These are phyloP conservation scores for Rhagophthalmus giganteus DNA, from an alignment of 2,888 invertebrate species.

Conservation along the genomic window DNA sequence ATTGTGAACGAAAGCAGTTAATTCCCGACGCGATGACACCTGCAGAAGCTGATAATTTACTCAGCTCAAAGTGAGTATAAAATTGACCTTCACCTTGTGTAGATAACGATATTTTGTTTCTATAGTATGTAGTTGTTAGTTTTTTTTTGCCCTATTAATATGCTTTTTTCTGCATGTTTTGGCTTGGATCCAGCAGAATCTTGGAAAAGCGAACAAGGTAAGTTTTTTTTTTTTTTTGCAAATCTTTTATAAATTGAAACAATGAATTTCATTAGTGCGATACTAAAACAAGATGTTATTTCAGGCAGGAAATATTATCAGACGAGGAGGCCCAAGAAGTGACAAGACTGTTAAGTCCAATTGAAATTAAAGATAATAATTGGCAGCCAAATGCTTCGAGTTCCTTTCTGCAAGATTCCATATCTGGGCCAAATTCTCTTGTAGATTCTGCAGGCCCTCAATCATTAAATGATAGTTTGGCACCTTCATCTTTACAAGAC, in stretches of 20 bases:
- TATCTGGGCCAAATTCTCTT: constrained; percentile 57
- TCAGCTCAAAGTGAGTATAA: constrained; percentile 75
- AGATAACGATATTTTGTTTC: constrained; percentile 8
- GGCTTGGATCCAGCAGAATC: constrained; percentile 67
- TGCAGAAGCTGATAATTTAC: constrained; percentile 83
- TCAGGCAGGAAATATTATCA: constrained; percentile 81
- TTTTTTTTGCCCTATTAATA: constrained; percentile 38
- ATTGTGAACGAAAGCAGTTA: constrained; percentile 46
- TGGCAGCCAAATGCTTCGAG: constrained; percentile 54
- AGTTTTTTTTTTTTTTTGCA: constrained; percentile 47
- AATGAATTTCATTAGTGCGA: no score
- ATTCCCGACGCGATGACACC: constrained; percentile 73
- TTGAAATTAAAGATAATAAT: constrained; percentile 26
- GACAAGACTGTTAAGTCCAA: constrained; percentile 66
- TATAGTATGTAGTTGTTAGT: constrained; percentile 16
- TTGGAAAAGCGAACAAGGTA: constrained; percentile 85
- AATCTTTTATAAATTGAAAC: neutral
- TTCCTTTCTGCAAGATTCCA: constrained; percentile 50
- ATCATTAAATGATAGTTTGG: constrained; percentile 51
- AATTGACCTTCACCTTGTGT: constrained; percentile 1
- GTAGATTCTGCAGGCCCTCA: constrained; percentile 53
- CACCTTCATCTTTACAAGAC: constrained; percentile 50
- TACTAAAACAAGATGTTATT: no score
- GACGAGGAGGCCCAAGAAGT: constrained; percentile 92
- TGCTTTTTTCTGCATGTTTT: constrained; percentile 57